Evolutionary conservation across 1,140 invertebrate species (phyloP), one percentile per base, ranked within the genome.

Genomic region (Drosophila insularis): DNA sequence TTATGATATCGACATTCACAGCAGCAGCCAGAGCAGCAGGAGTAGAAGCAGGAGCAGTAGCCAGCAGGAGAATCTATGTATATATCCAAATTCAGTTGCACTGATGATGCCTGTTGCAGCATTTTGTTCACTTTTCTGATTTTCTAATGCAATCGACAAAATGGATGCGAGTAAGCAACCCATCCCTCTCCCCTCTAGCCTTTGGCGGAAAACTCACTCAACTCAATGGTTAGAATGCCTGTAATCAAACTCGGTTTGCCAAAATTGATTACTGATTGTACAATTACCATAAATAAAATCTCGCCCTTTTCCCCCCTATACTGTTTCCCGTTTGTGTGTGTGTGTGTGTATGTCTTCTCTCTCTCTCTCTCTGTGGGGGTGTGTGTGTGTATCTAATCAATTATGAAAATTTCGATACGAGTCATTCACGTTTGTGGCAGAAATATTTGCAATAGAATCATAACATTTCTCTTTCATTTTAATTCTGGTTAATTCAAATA

Each of bases 111-210:
- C 21, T n/a, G 59, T 61, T 43, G 21, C 32, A n/a, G 21, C 37
- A 27, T 6, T 27, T 27, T 27, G 27, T 27, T n/a, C n/a, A 7
- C 35, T n/a, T 13, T 8, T 7, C n/a, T 31, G 40, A 40, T 53
- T 43, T 53, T 23, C 40, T 75, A 69, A 58, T 63, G 72, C 54
- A 69, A 76, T 76, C 72, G 65, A 76, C 73, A 76, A 75, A 76
- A 76, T 27, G 27, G 5, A 27, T 27, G 23, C 4, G 23, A 50
- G 65, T 58, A 75, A 75, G 19, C 53, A 35, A 32, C 39, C 68
- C 13, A 35, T 27, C n/a, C 8, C 14, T 32, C n/a, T 13, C 53
- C 5, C 10, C 40, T 7, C 4, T 40, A 46, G 43, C 43, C 14
- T 11, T 50, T 50, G 43, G 43, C 43, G 17, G 43, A 50, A 21